A percentile compares a stretch with the other conserved stretches of the same genome.
These are phyloP conservation scores for Leiothrix lutea DNA, from an alignment of 2,113 vertebrate species.

Conservation along the genomic window DNA sequence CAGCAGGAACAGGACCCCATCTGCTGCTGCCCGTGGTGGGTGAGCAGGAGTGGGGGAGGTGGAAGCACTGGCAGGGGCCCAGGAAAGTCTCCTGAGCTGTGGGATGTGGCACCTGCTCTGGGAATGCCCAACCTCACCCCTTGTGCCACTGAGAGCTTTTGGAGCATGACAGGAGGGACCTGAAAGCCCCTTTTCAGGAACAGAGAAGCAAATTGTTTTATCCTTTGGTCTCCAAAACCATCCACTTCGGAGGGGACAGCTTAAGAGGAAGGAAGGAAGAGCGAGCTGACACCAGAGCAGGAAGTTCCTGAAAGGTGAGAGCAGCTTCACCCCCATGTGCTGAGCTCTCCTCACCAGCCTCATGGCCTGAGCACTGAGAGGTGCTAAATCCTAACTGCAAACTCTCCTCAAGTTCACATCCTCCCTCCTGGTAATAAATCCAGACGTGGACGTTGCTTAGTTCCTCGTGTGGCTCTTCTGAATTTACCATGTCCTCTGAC, in stretches of 20 bases:
- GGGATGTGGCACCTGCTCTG: neutral
- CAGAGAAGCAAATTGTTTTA: neutral
- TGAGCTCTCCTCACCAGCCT: neutral
- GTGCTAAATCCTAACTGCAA: neutral
- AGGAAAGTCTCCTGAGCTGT: neutral
- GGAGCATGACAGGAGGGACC: neutral
- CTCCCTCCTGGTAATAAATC: neutral
- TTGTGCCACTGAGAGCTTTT: neutral
- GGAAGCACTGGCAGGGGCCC: neutral
- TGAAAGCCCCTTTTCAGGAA: neutral
- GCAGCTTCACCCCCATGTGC: neutral
- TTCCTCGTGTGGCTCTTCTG: neutral
- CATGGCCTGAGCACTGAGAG: neutral
- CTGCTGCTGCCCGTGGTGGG: neutral
- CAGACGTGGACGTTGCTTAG: neutral
- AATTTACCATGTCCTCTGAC: neutral
- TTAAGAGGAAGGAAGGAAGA: neutral
- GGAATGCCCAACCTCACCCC: neutral
- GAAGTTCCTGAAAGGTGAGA: conserved; percentile 33
- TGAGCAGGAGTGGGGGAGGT: neutral
- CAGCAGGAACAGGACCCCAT: neutral
- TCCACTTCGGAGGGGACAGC: neutral
- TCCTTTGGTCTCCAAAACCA: neutral
- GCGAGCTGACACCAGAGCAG: conserved; percentile 34
- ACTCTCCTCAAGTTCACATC: neutral